Percentiles rank a stretch among this genome's conserved stretches.
Conservation (phyloP, 2,113 vertebrate species). For the Ailurus styani region DNA sequence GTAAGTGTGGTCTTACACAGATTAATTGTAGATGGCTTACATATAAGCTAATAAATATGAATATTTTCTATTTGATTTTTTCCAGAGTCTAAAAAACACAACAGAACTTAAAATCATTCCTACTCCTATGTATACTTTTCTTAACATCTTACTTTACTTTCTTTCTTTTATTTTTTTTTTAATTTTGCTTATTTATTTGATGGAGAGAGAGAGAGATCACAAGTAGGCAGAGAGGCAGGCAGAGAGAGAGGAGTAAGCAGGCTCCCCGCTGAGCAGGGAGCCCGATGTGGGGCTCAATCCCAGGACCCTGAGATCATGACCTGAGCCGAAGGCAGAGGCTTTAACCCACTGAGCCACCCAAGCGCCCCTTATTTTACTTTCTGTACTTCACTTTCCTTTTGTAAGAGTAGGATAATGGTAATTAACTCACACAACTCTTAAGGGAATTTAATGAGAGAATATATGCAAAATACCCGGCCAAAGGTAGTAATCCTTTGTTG, state of each 20-base stretch:
- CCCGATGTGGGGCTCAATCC: too few species aligned
- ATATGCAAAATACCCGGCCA: not conserved
- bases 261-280: too few species aligned
- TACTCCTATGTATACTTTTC: not conserved
- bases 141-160: not conserved
- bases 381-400: not conserved
- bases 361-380: too few species aligned
- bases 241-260: too few species aligned
- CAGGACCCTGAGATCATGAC: too few species aligned
- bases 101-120: not conserved
- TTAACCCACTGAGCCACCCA: too few species aligned
- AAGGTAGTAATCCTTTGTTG: not conserved
- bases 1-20: not conserved
- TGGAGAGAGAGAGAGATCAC: too few species aligned
- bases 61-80: not conserved
- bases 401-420: not conserved
- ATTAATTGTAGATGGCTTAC: not conserved
- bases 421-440: not conserved
- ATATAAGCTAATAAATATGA: not conserved
- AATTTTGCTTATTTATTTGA: too few species aligned
- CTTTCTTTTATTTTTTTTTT: too few species aligned
- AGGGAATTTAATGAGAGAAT: not conserved
- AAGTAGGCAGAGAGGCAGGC: too few species aligned
- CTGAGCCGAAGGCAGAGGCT: too few species aligned
- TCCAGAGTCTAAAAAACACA: not conserved